Percentiles rank a stretch among this genome's conserved stretches.
phyloP scores from a whole-genome alignment of 2,797 vertebrate species.

The Syngnathus acus region DNA sequence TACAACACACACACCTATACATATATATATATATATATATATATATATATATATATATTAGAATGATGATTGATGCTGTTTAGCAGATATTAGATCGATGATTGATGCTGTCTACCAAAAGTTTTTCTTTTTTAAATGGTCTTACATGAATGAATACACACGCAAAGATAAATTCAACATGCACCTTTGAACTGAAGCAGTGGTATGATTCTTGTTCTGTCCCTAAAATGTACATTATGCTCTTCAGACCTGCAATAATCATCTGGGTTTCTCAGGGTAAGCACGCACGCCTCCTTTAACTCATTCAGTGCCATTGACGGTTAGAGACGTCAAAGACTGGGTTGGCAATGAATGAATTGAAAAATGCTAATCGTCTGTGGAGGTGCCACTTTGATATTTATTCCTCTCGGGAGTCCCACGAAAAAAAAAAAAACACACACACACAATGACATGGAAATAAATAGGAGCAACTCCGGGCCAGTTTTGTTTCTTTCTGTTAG shows the following conservation, averaged over 20 bases:
- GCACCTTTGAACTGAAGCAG: constrained; percentile 14
- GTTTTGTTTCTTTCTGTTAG: constrained; percentile 25
- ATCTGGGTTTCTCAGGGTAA: constrained; percentile 49
- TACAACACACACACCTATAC: too few relatives aligned
- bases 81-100: too few relatives aligned
- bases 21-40: too few relatives aligned
- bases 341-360: too few relatives aligned
- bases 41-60: too few relatives aligned
- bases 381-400: constrained; percentile 42
- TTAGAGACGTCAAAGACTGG: too few relatives aligned
- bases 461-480: constrained; percentile 18
- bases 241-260: constrained; percentile 6
- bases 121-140: constrained; percentile 7
- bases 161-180: constrained; percentile 23
- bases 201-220: constrained; percentile 5
- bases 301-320: too few relatives aligned
- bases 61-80: neutral
- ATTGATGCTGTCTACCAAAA: neutral
- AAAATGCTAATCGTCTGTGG: constrained; percentile 24
- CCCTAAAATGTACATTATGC: neutral
- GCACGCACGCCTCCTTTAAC: constrained; percentile 27
- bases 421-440: neutral
- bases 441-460: neutral
- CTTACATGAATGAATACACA: constrained; percentile 9
- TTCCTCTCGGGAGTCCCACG: constrained; percentile 15